Base-by-base conservation (phyloP, 2,797 vertebrate genomes). In the Sebastes diaconus region DNA sequence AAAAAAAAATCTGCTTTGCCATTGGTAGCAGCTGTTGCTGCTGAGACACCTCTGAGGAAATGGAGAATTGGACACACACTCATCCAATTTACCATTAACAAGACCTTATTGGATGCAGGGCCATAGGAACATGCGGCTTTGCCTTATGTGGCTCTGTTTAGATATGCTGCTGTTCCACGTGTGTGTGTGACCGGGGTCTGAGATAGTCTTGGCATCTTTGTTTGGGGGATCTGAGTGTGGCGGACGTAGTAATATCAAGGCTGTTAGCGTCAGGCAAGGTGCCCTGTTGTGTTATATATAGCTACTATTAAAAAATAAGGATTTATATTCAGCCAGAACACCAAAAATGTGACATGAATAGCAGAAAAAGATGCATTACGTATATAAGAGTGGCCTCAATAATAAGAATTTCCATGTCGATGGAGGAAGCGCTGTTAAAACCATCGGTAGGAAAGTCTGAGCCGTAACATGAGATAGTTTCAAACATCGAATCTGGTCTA, bases 31-130 rank as follows among this genome's bases (percentile, higher is more conserved):
- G 96, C 96, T 96, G 94, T 94, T 94, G 93, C 90, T 84, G 92
- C 93, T 92, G 92, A 90, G 90, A 92, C 93, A 95, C 94, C 95
- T 94, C 94, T 85, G 94, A 95, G 94, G 95, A 95, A 93, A 94
- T 90, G 90, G 92, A 91, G 94, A 95, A 96, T 95, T 95, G 95
- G 94, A 96, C 94, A 94, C 94, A 94, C 94, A 96, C 94, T 95
- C 94, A 95, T 94, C 95, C 95, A 95, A 96, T 95, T 95, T 95
- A 95, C 85, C 90, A 94, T 96, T 96, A 96, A 96, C 95, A 93
- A 96, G 94, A 94, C 94, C 93, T 96, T 96, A 96, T 96, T 96
- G 95, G 93, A 94, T 93, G 94, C 94, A 90, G 92, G 92, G 92
- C 92, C 93, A 92, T 81, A 88, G 88, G 91, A 93, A 86, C 92